These are phyloP conservation scores for Patella depressa DNA, from an alignment of 2,888 invertebrate genomes.

Conservation along the genomic window DNA sequence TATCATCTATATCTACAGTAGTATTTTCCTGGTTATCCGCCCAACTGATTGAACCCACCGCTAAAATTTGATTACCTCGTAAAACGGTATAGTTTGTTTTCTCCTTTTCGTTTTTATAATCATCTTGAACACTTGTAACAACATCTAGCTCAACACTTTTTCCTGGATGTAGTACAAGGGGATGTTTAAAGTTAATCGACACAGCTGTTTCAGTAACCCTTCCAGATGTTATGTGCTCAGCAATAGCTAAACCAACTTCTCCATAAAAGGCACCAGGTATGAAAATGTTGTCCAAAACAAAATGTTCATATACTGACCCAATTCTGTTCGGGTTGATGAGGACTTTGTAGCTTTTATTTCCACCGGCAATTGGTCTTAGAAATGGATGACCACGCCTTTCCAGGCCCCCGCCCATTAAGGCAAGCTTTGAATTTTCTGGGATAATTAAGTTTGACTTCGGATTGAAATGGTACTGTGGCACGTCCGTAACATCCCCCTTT, in stretches of 20 bases:
- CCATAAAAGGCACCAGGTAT: conserved; percentile 45
- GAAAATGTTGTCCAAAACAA: conserved; percentile 28
- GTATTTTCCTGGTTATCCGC: not conserved
- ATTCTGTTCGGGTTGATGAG: conserved; percentile 32
- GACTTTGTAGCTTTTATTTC: conserved; percentile 17
- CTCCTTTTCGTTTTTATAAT: not conserved
- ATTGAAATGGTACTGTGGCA: conserved; percentile 44
- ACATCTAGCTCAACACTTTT: not conserved
- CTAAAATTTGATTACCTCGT: not conserved
- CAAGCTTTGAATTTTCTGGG: conserved; percentile 27
- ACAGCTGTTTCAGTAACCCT: not conserved
- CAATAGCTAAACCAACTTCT: conserved; percentile 41
- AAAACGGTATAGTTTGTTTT: not conserved
- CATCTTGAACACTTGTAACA: not conserved
- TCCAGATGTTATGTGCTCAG: not conserved
- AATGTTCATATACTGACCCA: conserved; percentile 45
- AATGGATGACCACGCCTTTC: conserved; percentile 17
- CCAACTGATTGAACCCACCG: not conserved
- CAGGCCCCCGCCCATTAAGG: conserved; percentile 24
- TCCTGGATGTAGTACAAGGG: not conserved
- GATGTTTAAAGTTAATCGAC: not conserved
- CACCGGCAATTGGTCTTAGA: conserved; percentile 16
- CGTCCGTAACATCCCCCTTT: conserved; percentile 24
- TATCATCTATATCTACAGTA: not conserved
- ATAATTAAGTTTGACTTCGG: conserved; percentile 31